Evolutionary conservation across 2,113 vertebrate genomes (phyloP).

Genomic region (Pachycephala philippinensis): DNA sequence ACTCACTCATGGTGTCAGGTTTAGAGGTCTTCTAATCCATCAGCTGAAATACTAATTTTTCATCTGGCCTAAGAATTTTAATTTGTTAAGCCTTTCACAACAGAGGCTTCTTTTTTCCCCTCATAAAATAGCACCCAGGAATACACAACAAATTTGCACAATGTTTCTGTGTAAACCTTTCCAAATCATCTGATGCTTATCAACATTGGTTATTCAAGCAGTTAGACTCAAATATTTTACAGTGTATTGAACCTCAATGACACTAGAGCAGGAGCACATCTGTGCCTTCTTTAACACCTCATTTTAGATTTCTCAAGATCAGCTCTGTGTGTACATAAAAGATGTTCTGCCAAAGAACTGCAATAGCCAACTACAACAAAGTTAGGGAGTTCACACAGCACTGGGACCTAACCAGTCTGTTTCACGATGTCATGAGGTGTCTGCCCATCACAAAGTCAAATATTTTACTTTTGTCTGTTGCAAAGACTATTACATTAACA

Average conservation of each 20-base stretch:
- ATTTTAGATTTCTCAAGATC: background rate
- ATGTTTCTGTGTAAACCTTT: background rate
- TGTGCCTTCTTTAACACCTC: background rate
- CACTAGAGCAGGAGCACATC: background rate
- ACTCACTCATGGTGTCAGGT: background rate
- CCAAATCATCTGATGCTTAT: background rate
- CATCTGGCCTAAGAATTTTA: background rate
- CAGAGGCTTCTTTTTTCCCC: background rate
- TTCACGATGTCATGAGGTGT: constrained; percentile 10
- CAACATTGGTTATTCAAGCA: constrained; percentile 36
- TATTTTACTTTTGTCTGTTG: background rate
- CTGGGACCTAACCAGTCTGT: background rate
- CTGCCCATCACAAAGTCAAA: background rate
- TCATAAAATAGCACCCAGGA: constrained; percentile 8
- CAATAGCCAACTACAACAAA: background rate
- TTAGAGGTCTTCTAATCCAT: background rate
- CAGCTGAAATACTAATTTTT: background rate
- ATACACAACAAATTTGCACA: background rate
- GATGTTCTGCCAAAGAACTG: background rate
- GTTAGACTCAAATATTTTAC: background rate
- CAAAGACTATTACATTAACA: background rate
- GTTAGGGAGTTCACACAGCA: background rate
- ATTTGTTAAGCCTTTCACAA: background rate
- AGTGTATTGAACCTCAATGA: background rate
- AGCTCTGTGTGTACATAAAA: background rate